phyloP scores from a whole-genome alignment of 2,113 vertebrate genomes.

The Ailuropoda melanoleuca region DNA sequence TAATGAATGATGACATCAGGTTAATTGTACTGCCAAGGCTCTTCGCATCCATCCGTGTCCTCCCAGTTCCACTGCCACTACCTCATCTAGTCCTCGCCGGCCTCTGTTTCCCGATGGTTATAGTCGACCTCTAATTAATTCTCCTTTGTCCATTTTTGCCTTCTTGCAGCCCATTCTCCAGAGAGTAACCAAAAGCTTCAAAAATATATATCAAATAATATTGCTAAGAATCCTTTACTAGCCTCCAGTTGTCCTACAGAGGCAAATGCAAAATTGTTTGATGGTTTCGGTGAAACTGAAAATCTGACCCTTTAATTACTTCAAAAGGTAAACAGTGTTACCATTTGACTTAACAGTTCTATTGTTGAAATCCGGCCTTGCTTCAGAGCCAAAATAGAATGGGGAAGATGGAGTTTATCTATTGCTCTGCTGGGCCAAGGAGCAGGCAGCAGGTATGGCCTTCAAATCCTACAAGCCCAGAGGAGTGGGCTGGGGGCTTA shows the following conservation, averaged over 20 bases:
- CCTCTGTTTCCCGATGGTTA: conserved; percentile 40
- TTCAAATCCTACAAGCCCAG: neutral
- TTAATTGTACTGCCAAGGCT: neutral
- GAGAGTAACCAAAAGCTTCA: neutral
- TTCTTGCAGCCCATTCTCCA: conserved; percentile 31
- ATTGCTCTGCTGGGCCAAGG: neutral
- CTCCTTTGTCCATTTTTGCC: conserved; percentile 65
- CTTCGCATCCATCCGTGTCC: neutral
- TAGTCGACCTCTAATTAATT: neutral
- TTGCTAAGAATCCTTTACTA: neutral
- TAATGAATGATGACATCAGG: neutral
- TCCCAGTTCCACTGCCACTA: neutral
- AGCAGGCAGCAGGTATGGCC: neutral
- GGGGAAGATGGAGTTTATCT: neutral
- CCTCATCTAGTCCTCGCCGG: neutral
- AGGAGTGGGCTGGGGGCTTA: neutral
- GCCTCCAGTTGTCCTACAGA: neutral
- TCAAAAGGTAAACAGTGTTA: neutral
- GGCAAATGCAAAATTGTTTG: neutral
- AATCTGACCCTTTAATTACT: neutral
- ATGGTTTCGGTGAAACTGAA: neutral
- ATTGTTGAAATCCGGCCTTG: neutral
- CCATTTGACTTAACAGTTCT: neutral
- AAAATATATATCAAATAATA: neutral
- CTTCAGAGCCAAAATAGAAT: neutral